phyloP scores from a whole-genome alignment of 2,797 vertebrate species.

The Pangasius djambal region DNA sequence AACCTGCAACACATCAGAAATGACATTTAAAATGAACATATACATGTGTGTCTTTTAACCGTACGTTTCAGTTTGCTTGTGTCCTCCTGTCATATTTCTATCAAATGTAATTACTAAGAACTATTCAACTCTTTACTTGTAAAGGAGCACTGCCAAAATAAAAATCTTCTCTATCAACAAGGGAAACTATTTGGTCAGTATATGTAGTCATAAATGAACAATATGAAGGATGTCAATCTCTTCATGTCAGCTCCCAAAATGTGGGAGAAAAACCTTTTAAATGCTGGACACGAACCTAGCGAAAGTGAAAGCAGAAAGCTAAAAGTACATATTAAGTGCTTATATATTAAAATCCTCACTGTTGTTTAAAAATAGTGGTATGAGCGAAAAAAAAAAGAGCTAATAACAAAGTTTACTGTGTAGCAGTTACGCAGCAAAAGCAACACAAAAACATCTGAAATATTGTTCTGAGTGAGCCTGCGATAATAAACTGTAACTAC shows the following conservation, averaged over 20 bases:
- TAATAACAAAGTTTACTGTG: not conserved
- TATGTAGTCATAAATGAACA: constrained; percentile 18
- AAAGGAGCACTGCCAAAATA: constrained; percentile 45
- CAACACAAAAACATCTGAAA: not conserved
- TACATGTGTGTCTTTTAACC: not conserved
- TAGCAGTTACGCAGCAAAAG: not conserved
- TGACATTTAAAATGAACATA: constrained; percentile 22
- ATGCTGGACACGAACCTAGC: constrained; percentile 6
- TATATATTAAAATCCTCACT: constrained; percentile 14
- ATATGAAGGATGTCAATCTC: constrained; percentile 13
- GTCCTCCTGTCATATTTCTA: not conserved
- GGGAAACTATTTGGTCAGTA: constrained; percentile 41
- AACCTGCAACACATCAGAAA: not conserved
- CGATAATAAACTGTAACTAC: constrained; percentile 31
- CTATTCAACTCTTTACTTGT: not conserved
- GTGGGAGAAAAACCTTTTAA: not conserved
- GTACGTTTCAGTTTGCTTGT: constrained; percentile 18
- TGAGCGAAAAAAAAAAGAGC: not conserved
- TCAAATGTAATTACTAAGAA: constrained; percentile 20
- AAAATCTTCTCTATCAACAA: constrained; percentile 25
- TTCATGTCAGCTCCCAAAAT: not conserved
- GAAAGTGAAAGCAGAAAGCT: constrained; percentile 6
- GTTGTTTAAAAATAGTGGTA: constrained; percentile 24
- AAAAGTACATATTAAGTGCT: constrained; percentile 41
- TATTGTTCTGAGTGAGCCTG: constrained; percentile 18